Percentiles rank a stretch among this genome's conserved stretches.
These are phyloP conservation scores for Euzetes globulus DNA, from an alignment of 2,888 invertebrate species.

Conservation along the genomic window DNA sequence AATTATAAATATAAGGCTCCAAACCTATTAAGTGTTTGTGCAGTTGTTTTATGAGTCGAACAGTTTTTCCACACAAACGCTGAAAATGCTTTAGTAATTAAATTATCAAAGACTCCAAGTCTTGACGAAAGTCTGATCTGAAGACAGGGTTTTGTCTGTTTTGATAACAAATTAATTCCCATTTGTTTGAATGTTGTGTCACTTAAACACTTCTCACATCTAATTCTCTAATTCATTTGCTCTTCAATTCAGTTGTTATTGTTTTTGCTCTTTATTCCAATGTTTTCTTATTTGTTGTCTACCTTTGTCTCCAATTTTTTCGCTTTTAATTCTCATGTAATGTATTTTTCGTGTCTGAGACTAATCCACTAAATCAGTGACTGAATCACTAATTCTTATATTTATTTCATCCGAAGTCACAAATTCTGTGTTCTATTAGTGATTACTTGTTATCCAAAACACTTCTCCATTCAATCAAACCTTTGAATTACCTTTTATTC, in stretches of 20 bases:
- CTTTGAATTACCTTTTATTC: no score
- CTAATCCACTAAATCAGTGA: not conserved
- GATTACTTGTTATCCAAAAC: not conserved
- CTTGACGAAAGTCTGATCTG: not conserved
- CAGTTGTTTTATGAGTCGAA: constrained; percentile 7
- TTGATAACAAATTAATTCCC: constrained; percentile 21
- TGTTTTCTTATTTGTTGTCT: not conserved
- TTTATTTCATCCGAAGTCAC: not conserved
- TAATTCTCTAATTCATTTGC: no score
- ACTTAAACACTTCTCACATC: not conserved
- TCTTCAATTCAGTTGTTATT: not conserved
- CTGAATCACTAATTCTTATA: not conserved
- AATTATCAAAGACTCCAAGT: not conserved
- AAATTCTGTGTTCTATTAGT: not conserved
- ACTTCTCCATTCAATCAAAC: not conserved
- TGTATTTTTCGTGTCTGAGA: constrained; percentile 17
- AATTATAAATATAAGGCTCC: no score
- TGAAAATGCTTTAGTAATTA: constrained; percentile 22
- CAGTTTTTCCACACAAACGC: not conserved
- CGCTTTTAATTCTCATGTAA: not conserved
- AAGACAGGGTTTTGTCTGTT: constrained; percentile 11
- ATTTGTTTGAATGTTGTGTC: constrained; percentile 17
- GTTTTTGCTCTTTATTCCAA: not conserved
- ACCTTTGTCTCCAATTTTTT: not conserved
- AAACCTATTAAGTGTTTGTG: not conserved